Base-by-base conservation (phyloP, 2,797 vertebrate genomes). In the Enteromius treurensis region DNA sequence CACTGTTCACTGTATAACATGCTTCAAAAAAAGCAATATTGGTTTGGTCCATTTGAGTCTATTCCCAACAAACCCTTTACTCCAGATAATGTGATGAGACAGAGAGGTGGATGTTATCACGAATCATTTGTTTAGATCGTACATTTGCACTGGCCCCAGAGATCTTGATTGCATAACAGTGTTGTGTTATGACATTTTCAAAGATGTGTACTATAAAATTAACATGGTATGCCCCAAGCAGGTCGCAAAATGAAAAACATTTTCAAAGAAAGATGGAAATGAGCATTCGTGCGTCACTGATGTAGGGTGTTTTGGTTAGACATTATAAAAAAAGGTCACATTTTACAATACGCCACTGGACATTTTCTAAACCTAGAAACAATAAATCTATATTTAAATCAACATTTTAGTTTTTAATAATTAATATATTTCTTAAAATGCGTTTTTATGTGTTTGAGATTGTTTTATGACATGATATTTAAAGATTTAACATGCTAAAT, bases 181-280 rank as follows among this genome's bases (percentile, higher is more conserved):
- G 58, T 77, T 81, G 51, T 87, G 55, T 83, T 81, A 26, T 74
- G 81, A 78, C 82, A 78, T 78, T 78, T 73, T 71, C 29, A 70
- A 47, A 55, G 64, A 69, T 69, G 15, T 47, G 45, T 42, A 65
- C 77, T 79, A 29, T 64, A 75, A 79, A 79, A 79, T 80, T 76
- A 58, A 62, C 29, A 60, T 68, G 69, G 37, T 53, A 45, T 0
- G 37, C 64, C 51, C 37, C 65, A 77, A 67, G 77, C 69, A 80
- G 58, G 45, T 64, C 3, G 13, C 58, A 53, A 79, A 82, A 79
- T 60, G 80, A 55, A 74, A 69, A 69, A 75, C 60, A 81, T 80
- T 84, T 79, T 68, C 69, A 55, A 21, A 34, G 37, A 45, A 40
- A 34, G 5, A 34, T 34, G 51, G 19, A 79, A 86, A 68, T 51